phyloP scores from a whole-genome alignment of 2,113 vertebrate genomes.

The Dasyprocta punctata region DNA sequence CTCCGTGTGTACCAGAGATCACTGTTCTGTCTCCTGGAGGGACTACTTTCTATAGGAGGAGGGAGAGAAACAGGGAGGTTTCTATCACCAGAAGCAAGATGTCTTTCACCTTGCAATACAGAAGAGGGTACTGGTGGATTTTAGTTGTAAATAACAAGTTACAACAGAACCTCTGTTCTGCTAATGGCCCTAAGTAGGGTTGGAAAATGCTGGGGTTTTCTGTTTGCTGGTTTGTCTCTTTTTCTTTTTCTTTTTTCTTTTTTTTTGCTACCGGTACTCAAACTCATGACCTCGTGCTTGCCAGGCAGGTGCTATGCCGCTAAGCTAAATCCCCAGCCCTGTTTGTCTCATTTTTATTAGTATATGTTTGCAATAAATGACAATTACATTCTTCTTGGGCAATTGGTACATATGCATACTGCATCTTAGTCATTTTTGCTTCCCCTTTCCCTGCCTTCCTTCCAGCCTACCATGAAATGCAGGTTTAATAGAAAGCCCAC shows the following conservation, averaged over 20 bases:
- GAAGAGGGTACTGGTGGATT: neutral
- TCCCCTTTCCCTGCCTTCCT: neutral
- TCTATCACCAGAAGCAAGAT: neutral
- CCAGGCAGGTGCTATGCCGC: too few relatives aligned
- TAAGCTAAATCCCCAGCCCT: too few relatives aligned
- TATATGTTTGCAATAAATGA: too few relatives aligned
- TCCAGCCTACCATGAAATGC: neutral
- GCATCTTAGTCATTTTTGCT: neutral
- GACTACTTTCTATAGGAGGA: neutral
- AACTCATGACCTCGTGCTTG: too few relatives aligned
- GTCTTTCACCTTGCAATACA: neutral
- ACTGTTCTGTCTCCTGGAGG: neutral
- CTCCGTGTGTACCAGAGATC: neutral
- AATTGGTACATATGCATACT: neutral
- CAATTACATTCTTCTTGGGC: neutral
- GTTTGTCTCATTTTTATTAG: neutral
- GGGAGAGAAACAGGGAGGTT: neutral
- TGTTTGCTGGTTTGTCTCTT: too few relatives aligned
- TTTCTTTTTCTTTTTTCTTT: too few relatives aligned
- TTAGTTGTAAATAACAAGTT: neutral
- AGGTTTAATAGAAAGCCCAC: neutral
- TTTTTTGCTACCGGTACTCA: fast-evolving
- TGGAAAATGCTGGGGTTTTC: neutral
- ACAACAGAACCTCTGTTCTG: neutral
- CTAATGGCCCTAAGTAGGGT: neutral